Conservation (phyloP, 2,113 vertebrate genomes). For the Geothlypis trichas region DNA sequence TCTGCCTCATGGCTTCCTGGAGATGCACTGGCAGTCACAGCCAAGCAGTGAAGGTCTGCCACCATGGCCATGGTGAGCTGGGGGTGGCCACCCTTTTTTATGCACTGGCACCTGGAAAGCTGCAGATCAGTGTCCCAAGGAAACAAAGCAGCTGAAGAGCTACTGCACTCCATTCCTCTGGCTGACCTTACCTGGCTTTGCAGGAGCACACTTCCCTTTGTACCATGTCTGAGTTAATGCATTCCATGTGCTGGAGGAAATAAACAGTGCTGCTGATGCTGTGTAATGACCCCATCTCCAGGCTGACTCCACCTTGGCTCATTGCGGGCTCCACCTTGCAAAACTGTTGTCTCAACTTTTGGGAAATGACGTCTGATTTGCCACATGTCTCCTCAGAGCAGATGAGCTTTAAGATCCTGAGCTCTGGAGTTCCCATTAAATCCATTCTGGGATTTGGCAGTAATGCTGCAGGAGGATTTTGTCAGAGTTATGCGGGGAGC, state of each 20-base stretch:
- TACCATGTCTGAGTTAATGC: background rate
- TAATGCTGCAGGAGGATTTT: background rate
- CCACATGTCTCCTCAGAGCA: accelerated
- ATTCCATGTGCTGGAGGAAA: background rate
- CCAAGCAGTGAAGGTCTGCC: background rate
- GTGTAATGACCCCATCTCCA: background rate
- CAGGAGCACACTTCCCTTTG: background rate
- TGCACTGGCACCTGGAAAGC: background rate
- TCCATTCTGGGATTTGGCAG: background rate
- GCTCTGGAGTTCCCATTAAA: background rate
- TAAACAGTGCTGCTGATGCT: background rate
- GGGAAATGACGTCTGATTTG: background rate
- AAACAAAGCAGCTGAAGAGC: background rate
- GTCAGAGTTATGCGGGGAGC: accelerated
- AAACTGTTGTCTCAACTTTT: background rate
- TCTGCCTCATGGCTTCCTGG: background rate
- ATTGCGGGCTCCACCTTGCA: background rate
- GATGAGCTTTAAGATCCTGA: background rate
- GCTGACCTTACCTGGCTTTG: background rate
- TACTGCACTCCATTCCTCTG: background rate
- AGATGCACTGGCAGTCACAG: background rate
- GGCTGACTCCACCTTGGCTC: background rate
- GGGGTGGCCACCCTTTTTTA: background rate
- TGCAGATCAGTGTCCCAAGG: background rate
- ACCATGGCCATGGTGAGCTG: background rate